These are phyloP conservation scores for Achatina immaculata DNA, from an alignment of 1,140 invertebrate species.

Conservation along the genomic window DNA sequence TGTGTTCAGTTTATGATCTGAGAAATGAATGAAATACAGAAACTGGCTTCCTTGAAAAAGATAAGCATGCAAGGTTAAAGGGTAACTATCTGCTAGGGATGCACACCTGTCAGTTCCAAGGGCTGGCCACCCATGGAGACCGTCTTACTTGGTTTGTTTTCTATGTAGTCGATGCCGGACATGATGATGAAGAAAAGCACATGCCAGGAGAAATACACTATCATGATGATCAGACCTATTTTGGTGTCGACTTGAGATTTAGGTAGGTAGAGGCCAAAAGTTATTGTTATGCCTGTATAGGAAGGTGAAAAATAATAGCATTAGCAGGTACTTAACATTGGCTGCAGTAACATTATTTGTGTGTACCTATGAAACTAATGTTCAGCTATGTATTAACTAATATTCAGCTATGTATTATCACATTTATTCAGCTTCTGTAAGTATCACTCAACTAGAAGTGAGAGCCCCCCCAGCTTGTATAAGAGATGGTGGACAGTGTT, in stretches of 20 bases:
- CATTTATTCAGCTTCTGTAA: too few species aligned
- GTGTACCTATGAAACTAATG: too few species aligned
- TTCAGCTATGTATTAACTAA: too few species aligned
- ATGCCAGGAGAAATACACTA: constrained; percentile 30
- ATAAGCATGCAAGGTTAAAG: background rate
- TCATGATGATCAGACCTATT: constrained; percentile 22
- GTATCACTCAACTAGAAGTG: too few species aligned
- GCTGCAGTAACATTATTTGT: too few species aligned
- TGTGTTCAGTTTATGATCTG: too few species aligned
- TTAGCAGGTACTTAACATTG: too few species aligned
- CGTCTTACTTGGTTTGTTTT: background rate
- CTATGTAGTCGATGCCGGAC: constrained; percentile 2
- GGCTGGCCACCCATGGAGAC: background rate
- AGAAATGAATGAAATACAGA: too few species aligned
- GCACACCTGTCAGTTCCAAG: background rate
- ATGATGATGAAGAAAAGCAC: constrained; percentile 18
- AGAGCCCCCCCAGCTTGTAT: too few species aligned
- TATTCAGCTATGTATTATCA: too few species aligned
- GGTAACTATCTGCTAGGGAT: background rate
- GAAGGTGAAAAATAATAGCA: background rate
- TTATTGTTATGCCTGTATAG: constrained; percentile 24
- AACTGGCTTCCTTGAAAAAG: too few species aligned
- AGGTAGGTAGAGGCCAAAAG: constrained; percentile 29
- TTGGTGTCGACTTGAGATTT: constrained; percentile 12
- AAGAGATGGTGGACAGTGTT: too few species aligned